Percentiles rank a stretch among this genome's conserved stretches.
These are phyloP conservation scores for Nilaparvata lugens DNA, from an alignment of 1,140 invertebrate genomes.

Conservation along the genomic window DNA sequence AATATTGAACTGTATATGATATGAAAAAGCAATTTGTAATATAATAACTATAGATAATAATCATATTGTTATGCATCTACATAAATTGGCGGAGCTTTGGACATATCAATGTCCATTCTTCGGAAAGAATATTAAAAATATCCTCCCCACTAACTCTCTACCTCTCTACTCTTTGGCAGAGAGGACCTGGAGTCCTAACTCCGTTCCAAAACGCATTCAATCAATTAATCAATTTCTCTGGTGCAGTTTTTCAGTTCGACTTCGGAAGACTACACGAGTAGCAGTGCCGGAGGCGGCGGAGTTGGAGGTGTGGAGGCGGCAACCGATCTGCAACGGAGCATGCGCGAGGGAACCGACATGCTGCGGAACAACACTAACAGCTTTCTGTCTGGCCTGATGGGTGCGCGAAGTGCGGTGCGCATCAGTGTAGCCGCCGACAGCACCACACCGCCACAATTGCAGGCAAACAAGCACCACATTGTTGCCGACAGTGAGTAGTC, in stretches of 20 bases:
- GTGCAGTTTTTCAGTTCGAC: constrained; percentile 4
- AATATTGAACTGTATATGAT: too few relatives aligned
- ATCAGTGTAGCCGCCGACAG: background rate
- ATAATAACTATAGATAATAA: too few relatives aligned
- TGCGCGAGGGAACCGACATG: constrained; percentile 49
- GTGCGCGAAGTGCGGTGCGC: background rate
- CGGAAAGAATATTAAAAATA: too few relatives aligned
- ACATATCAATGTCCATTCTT: too few relatives aligned
- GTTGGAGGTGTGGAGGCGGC: constrained; percentile 42
- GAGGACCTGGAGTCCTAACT: too few relatives aligned
- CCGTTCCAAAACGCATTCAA: too few relatives aligned
- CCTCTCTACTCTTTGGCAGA: too few relatives aligned
- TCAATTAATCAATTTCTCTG: constrained; percentile 2
- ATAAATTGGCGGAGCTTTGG: too few relatives aligned
- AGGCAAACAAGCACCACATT: background rate
- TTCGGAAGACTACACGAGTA: constrained; percentile 9
- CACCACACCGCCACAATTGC: background rate
- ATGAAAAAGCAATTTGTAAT: too few relatives aligned
- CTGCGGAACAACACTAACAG: constrained; percentile 70
- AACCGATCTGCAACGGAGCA: background rate
- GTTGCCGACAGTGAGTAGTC: background rate
- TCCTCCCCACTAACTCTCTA: too few relatives aligned
- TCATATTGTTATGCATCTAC: too few relatives aligned
- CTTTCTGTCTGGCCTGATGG: constrained; percentile 46
- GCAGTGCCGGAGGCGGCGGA: constrained; percentile 36